Evolutionary conservation across 1,140 invertebrate genomes (phyloP), one percentile per base, ranked within the genome.

Genomic region (Elysia chlorotica): DNA sequence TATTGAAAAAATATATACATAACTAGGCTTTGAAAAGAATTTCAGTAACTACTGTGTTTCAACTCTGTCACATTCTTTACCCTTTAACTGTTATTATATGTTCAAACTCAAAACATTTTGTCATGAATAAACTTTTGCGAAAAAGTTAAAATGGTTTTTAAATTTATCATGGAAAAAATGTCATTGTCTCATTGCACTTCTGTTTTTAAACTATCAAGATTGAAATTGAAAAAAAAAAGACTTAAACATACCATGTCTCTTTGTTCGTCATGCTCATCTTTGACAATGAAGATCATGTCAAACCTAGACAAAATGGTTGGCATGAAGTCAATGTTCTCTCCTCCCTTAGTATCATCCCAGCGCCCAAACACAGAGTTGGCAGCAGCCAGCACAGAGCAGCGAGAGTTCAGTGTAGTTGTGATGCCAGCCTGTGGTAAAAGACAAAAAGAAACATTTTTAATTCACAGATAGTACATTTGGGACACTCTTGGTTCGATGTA

Each of bases 271-370:
- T 99, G 96, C 79, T 96, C 94, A 89, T 99, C 98, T 88, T 99
- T 99, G 0, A 99, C 94, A 81, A 99, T 97, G 85, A 99, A 99
- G 78, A 99, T 99, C 95, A 98, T 99, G 87, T 99, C 98, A 86
- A 99, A 99, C 87, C 98, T 92, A 0, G 98, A 99, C n/a, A 99
- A 89, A 88, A 99, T 99, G 0, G 98, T 99, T 0, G 98, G 98
- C 96, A 99, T 98, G 83, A 99, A 99, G 87, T 99, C 96, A 77
- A 99, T 99, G 85, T 99, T 99, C 77, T 99, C 96, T 33, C 78
- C 85, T 5, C 96, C 97, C 86, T 98, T 98, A 0, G 93, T 94
- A 76, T 99, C 98, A 86, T 99, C 98, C 98, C 98, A 99, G 36
- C 96, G 91, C 2, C 98, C 98, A 88, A 96, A 99, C 56, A 99